A percentile compares a stretch with the other conserved stretches of the same genome.
Evolutionary conservation across 1,140 invertebrate species (phyloP).

Genomic region (Camponotus vicinus): DNA sequence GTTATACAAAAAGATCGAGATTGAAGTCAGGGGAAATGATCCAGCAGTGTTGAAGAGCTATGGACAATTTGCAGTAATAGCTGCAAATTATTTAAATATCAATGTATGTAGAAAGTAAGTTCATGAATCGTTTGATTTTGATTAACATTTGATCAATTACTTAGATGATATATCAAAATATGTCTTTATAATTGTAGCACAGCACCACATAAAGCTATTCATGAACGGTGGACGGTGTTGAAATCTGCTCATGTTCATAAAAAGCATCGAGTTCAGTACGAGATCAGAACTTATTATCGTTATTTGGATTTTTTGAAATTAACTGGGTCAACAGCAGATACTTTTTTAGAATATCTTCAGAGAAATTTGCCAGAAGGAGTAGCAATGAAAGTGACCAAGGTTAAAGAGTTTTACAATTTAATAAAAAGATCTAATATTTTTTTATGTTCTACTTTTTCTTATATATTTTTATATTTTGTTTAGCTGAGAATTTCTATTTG

Average conservation of each 20-base stretch:
- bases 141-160: neutral
- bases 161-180: neutral
- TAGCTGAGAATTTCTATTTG: slow-evolving; percentile 68
- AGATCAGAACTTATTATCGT: slow-evolving; percentile 96
- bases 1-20: slow-evolving; percentile 93
- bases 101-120: slow-evolving; percentile 91
- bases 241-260: slow-evolving; percentile 97
- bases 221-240: slow-evolving; percentile 93
- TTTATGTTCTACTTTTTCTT: too few relatives aligned
- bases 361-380: slow-evolving; percentile 99
- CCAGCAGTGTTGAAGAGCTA: slow-evolving; percentile 95
- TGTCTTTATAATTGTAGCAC: slow-evolving; percentile 86
- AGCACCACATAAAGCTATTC: slow-evolving; percentile 90
- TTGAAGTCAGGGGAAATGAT: slow-evolving; percentile 96
- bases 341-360: slow-evolving; percentile 98
- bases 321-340: slow-evolving; percentile 98
- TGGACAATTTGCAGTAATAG: slow-evolving; percentile 92
- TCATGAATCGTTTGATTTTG: slow-evolving; percentile 22
- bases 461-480: slow-evolving; percentile 24
- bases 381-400: slow-evolving; percentile 97
- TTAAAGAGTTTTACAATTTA: slow-evolving; percentile 76
- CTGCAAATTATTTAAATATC: slow-evolving; percentile 93
- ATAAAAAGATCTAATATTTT: slow-evolving; percentile 1
- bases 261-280: slow-evolving; percentile 98
- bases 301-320: slow-evolving; percentile 94